Conservation (phyloP, 2,113 vertebrate genomes). For the Numenius arquata region DNA sequence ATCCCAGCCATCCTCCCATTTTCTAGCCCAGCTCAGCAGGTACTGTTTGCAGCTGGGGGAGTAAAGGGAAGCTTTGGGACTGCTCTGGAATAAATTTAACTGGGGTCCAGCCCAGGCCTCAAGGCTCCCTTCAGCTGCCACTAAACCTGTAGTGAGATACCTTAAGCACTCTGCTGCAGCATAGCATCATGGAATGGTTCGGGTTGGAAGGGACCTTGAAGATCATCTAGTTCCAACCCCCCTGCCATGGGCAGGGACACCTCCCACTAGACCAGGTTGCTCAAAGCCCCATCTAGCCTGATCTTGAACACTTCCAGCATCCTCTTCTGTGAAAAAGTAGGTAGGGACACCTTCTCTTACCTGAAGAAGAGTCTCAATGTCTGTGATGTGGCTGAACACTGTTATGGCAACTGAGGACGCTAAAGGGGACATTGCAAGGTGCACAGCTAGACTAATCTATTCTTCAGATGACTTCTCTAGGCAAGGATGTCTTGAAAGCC, state of each 20-base stretch:
- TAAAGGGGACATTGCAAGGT: neutral
- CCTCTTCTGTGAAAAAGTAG: neutral
- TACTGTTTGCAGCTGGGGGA: accelerated
- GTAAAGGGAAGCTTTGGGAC: neutral
- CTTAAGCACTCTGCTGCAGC: neutral
- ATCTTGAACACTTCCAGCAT: neutral
- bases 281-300: neutral
- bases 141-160: neutral
- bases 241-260: neutral
- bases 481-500: neutral
- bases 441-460: neutral
- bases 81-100: neutral
- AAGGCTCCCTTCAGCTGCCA: neutral
- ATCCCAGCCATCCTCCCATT: neutral
- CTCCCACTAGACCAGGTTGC: neutral
- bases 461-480: neutral
- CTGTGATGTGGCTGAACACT: neutral
- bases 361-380: neutral
- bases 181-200: neutral
- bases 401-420: neutral
- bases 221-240: neutral
- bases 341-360: neutral
- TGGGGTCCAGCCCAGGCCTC: neutral
- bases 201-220: neutral
- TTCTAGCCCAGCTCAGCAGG: neutral